Evolutionary conservation across 2,113 vertebrate genomes (phyloP).

Genomic region (Heterotilapia buettikoferi): DNA sequence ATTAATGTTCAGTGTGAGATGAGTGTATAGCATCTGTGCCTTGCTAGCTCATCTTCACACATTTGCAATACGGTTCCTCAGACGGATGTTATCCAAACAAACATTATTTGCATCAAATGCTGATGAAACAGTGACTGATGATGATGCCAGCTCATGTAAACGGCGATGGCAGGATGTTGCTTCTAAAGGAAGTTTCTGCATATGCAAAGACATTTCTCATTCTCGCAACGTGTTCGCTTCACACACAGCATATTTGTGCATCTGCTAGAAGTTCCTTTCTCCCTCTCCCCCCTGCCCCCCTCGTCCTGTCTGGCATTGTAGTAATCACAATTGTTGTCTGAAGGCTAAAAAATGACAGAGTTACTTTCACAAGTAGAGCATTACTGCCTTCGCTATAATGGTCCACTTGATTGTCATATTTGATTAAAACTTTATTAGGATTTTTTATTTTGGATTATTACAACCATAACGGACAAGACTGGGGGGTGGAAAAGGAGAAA

Average conservation of each 20-base stretch:
- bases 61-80: neutral
- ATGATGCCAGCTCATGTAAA: conserved; percentile 30
- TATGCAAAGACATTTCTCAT: neutral
- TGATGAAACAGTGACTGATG: conserved; percentile 23
- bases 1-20: neutral
- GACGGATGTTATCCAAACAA: conserved; percentile 10
- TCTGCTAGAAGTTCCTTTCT: neutral
- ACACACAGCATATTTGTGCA: neutral
- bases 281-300: fast-evolving
- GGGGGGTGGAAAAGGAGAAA: neutral
- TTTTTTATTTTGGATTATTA: neutral
- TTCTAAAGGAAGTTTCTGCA: neutral
- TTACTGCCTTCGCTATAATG: neutral
- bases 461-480: neutral
- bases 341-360: fast-evolving
- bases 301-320: neutral
- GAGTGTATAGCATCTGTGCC: neutral
- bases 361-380: neutral
- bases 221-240: neutral
- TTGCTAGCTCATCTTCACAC: neutral
- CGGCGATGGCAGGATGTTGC: neutral
- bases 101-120: conserved; percentile 5
- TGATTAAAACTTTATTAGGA: neutral
- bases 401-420: neutral
- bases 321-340: neutral